phyloP scores from a whole-genome alignment of 2,797 vertebrate genomes.

The Remorina albescens region DNA sequence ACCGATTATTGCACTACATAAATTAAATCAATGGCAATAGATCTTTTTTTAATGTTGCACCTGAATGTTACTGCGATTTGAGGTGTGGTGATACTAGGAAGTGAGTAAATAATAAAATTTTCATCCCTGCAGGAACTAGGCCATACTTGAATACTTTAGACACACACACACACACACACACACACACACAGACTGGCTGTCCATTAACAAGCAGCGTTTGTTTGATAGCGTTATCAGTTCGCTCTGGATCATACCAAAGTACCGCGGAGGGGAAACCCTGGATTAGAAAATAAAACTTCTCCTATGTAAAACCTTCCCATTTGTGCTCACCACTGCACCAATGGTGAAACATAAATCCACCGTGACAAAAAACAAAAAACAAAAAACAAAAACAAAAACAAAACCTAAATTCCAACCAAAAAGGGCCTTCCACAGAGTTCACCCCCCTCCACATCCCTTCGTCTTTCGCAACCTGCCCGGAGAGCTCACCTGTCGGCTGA shows the following conservation, averaged over 20 bases:
- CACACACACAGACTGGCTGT: conserved; percentile 6
- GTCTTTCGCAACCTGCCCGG: conserved; percentile 28
- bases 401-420: no score
- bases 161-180: not conserved
- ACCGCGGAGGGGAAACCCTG: not conserved
- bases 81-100: no score
- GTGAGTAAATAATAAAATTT: not conserved
- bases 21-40: no score
- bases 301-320: fast-evolving
- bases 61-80: no score
- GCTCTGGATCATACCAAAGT: conserved; percentile 70
- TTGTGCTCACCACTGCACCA: fast-evolving
- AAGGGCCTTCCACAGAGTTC: fast-evolving
- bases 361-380: not conserved
- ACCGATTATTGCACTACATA: no score
- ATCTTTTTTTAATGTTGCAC: no score
- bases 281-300: no score
- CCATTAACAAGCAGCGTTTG: conserved; percentile 60
- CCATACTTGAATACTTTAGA: not conserved
- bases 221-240: conserved; percentile 3
- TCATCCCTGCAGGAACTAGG: not conserved
- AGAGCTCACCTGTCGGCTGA: conserved; percentile 60
- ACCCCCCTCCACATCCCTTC: not conserved
- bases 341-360: fast-evolving
- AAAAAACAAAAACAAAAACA: no score